A percentile compares a stretch with the other conserved stretches of the same genome.
These are phyloP conservation scores for Busseola fusca DNA, from an alignment of 2,888 invertebrate genomes.

Conservation along the genomic window DNA sequence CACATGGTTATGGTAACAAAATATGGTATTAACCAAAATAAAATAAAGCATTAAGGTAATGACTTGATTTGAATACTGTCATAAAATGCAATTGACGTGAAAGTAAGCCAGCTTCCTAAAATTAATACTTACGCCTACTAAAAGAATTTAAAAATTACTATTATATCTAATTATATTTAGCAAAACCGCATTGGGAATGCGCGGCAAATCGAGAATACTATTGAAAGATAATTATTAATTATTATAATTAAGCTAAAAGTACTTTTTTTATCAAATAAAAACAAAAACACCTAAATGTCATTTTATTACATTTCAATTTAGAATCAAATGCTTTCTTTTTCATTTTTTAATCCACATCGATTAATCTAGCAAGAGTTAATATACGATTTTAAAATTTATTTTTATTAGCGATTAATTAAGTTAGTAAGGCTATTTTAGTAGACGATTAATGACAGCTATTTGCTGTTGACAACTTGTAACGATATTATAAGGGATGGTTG, in stretches of 20 bases:
- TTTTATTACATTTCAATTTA: slow-evolving; percentile 88
- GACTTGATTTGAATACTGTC: slow-evolving; percentile 16
- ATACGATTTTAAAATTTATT: slow-evolving; percentile 77
- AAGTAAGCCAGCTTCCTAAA: slow-evolving; percentile 73
- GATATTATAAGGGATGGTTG: slow-evolving; percentile 66
- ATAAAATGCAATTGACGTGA: slow-evolving; percentile 39
- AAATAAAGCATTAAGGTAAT: slow-evolving; percentile 3
- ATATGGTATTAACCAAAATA: background rate
- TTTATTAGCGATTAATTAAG: slow-evolving; percentile 79
- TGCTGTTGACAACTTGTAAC: slow-evolving; percentile 70
- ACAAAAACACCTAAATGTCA: slow-evolving; percentile 83
- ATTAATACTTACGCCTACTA: slow-evolving; percentile 67
- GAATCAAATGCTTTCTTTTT: slow-evolving; percentile 86
- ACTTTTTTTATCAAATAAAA: slow-evolving; percentile 66
- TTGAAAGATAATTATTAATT: slow-evolving; percentile 60
- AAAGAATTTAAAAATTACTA: slow-evolving; percentile 67
- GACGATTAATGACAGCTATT: slow-evolving; percentile 75
- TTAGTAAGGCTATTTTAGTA: slow-evolving; percentile 89
- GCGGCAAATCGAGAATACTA: slow-evolving; percentile 56
- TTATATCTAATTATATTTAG: slow-evolving; percentile 57
- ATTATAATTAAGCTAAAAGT: slow-evolving; percentile 62
- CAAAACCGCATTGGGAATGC: slow-evolving; percentile 60
- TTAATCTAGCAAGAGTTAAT: slow-evolving; percentile 84
- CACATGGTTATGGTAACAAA: background rate
- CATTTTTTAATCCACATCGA: slow-evolving; percentile 83